A percentile compares a stretch with the other conserved stretches of the same genome.
phyloP scores from a whole-genome alignment of 2,797 vertebrate species.

The Orientallactaga sibirica region DNA sequence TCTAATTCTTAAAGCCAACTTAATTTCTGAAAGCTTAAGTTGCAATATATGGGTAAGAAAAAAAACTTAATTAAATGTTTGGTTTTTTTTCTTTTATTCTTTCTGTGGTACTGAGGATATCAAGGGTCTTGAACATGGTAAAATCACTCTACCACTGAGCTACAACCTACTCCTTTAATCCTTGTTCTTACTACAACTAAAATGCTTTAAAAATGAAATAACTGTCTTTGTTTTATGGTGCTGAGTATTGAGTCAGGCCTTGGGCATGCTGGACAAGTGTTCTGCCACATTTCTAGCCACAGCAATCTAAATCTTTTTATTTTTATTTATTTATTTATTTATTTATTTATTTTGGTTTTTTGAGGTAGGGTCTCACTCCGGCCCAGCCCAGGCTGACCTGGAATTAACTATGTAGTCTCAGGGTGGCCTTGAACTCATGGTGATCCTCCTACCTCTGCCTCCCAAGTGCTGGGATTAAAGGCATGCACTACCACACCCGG shows the following conservation, averaged over 20 bases:
- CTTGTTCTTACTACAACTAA: background rate
- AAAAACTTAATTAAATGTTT: background rate
- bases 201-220: conserved; percentile 37
- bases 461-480: too few species aligned
- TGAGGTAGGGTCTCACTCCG: too few species aligned
- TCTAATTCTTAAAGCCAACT: conserved; percentile 58
- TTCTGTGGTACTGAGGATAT: too few species aligned
- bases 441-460: too few species aligned
- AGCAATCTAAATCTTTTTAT: conserved; percentile 21
- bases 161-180: background rate
- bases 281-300: background rate
- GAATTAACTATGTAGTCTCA: too few species aligned
- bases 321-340: too few species aligned
- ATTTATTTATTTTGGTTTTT: too few species aligned
- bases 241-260: background rate
- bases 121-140: too few species aligned
- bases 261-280: background rate
- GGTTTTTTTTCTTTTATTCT: background rate
- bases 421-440: too few species aligned
- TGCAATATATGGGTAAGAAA: conserved; percentile 4
- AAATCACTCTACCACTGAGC: too few species aligned
- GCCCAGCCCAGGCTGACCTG: too few species aligned
- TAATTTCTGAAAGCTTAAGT: conserved; percentile 63
- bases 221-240: background rate
- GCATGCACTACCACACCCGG: too few species aligned